Conservation (phyloP, 2,797 vertebrate genomes). For the Xerus rutilus region DNA sequence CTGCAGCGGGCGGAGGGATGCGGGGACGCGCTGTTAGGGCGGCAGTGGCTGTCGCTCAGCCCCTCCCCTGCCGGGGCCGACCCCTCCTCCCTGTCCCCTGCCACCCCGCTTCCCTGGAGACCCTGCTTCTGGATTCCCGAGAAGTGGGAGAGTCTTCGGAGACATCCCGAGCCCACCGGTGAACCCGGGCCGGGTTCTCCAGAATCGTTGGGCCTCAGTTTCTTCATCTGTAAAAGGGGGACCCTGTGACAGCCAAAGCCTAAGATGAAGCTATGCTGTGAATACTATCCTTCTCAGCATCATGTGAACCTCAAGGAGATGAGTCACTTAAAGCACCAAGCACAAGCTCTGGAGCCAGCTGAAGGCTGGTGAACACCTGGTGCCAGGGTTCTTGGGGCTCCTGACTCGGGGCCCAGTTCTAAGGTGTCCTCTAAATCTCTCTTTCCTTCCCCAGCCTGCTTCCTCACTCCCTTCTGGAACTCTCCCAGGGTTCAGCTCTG, state of each 20-base stretch:
- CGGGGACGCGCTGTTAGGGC: slow-evolving; percentile 15
- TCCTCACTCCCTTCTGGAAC: background rate
- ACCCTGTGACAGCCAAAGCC: background rate
- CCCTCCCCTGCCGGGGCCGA: background rate
- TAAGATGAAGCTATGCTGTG: background rate
- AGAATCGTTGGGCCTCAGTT: slow-evolving; percentile 70
- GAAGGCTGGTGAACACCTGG: background rate
- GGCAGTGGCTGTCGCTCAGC: background rate
- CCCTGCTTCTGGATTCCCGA: slow-evolving; percentile 55
- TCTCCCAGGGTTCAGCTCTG: background rate
- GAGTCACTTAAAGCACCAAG: slow-evolving; percentile 74
- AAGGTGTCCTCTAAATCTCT: background rate
- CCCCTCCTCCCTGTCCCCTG: background rate
- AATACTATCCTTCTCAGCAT: slow-evolving; percentile 13
- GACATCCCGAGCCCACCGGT: slow-evolving; percentile 72
- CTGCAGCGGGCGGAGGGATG: slow-evolving; percentile 88
- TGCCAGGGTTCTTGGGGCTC: background rate
- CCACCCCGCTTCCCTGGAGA: background rate
- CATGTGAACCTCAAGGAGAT: slow-evolving; percentile 48
- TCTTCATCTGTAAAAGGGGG: slow-evolving; percentile 73
- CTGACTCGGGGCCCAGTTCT: background rate
- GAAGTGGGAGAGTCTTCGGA: slow-evolving; percentile 59
- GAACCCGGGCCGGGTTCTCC: slow-evolving; percentile 46
- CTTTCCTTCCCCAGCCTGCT: background rate
- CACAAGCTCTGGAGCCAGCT: background rate